Base-by-base conservation (phyloP, 1,140 invertebrate genomes). In the Hyles euphorbiae region DNA sequence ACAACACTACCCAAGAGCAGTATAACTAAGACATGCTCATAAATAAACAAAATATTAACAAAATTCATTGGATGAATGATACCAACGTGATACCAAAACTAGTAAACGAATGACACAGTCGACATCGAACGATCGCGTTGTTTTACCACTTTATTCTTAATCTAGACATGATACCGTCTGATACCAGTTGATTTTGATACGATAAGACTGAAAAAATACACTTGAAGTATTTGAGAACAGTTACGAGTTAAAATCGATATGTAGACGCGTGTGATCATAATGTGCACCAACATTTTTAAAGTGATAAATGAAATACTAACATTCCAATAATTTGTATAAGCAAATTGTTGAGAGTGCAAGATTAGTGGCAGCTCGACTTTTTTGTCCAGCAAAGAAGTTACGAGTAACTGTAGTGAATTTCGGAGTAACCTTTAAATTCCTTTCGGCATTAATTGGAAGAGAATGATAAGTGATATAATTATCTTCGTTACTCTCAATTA, bases 321-420 rank as follows among this genome's bases (percentile, higher is more conserved):
- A 74, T 71, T 83, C 74, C 58, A 67, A 71, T 70, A 71, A 75
- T 71, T 83, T 83, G 76, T 68, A 57, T 12, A n/a, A 45, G 61
- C 68, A 73, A 83, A 72, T 72, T 76, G 72, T 61, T 70, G 59
- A 51, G 76, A 83, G 80, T 78, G 72, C 34, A 34, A 48, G 6
- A 12, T 8, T 5, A 12, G 5, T n/a, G 47, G 11, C 5, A 46
- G n/a, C 47, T 48, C 47, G 10, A 48, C 47, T 48, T 54, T 48
- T 61, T 64, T 63, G 58, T 6, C 43, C 7, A 9, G 11, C 50
- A 58, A 61, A 56, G 44, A 53, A 34, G 53, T 5, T 5, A 5
- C 10, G 61, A 51, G 51, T 59, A 52, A 53, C 52, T 8, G 4
- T 40, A 40, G 36, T 40, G 36, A 40, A 22, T 22, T 22, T 22